Evolutionary conservation across 1,140 invertebrate species (phyloP), one percentile per base, ranked within the genome.

Genomic region (Brachionus plicatilis): DNA sequence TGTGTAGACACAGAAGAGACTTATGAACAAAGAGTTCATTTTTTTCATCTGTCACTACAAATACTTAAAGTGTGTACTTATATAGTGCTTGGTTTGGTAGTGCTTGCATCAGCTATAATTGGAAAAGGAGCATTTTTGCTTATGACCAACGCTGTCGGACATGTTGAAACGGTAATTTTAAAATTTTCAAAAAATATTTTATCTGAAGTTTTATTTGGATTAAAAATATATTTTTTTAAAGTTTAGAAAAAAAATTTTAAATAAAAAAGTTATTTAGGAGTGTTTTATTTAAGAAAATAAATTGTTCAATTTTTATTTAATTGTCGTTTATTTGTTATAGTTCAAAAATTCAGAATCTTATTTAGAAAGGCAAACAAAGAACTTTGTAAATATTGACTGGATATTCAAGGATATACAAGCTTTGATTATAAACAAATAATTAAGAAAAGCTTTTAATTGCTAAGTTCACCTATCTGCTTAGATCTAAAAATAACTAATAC

Each of bases 51-150:
- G 20, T 84, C 85, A 1, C 53, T 88, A 33, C 85, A 86, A 76
- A 84, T 88, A 20, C 66, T 88, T 7, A 88, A 88, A 86, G 27
- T 87, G 6, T 68, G 88, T 9, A 86, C 87, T 14, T 90, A 89
- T 85, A 65, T 90, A 6, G 66, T 90, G 7, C 88, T 88, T 6
- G 90, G 90, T 84, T 50, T 83, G 20, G 83, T 90, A 1, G 90
- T 90, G 1, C 85, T 90, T 7, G 84, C 70, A 9, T 66, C 86
- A 17, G 88, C 87, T 11, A 86, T 90, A 9, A 85, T 90, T 24
- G 86, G 89, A 2, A 90, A 90, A 86, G 83, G 85, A 8, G 83
- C 86, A 8, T 83, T 90, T n/a, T 84, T 91, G 11, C 86, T 90
- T 24, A 91, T 91, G 90, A 88, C 88, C 1, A 84, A 84, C 43